These are phyloP conservation scores for Drosophila funebris DNA, from an alignment of 1,140 invertebrate species.

Conservation along the genomic window DNA sequence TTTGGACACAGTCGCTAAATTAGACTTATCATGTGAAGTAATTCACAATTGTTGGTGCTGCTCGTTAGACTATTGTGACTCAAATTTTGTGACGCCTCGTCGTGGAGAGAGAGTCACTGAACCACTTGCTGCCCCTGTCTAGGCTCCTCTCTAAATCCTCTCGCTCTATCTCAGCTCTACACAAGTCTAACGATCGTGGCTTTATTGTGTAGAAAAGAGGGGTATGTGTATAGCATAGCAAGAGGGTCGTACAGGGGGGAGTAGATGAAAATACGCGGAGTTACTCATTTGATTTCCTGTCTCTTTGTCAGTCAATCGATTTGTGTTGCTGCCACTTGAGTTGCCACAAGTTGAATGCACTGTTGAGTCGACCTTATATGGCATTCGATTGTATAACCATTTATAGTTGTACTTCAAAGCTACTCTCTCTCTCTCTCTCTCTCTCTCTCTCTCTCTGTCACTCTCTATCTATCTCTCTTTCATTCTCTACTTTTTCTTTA, in stretches of 20 bases:
- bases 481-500: not conserved
- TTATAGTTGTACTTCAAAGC: constrained; percentile 5
- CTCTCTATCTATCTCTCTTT: not conserved
- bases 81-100: constrained; percentile 6
- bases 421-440: not conserved
- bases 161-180: not conserved
- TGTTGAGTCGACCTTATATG: constrained; percentile 31
- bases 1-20: constrained; percentile 57
- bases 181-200: constrained; percentile 8
- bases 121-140: not conserved
- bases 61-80: constrained; percentile 38
- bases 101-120: constrained; percentile 33
- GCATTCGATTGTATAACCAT: constrained; percentile 26
- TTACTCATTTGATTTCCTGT: constrained; percentile 17
- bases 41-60: constrained; percentile 36
- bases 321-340: constrained; percentile 23
- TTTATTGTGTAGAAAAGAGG: constrained; percentile 3
- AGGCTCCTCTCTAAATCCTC: not conserved
- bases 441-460: not conserved
- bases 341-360: constrained; percentile 41
- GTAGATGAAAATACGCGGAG: no score
- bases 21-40: constrained; percentile 65
- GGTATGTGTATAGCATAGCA: no score
- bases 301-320: constrained; percentile 27
- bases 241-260: no score